Evolutionary conservation across 92 coral and sea anemone genomes (phyloP).

Genomic region (Heliopora coerulea): DNA sequence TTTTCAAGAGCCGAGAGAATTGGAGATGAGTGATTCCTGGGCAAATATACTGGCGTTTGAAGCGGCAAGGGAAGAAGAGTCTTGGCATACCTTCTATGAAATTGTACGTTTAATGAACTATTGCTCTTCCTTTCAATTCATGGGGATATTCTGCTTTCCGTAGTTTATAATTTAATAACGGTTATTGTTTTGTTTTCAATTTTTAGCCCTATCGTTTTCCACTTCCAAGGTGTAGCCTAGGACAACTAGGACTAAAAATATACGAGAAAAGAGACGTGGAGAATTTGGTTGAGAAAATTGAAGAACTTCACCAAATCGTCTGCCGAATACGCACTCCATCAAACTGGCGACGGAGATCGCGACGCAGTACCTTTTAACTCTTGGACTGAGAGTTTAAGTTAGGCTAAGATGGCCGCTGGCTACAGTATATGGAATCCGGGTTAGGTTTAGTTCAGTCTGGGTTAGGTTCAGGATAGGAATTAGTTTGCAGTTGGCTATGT

Average conservation of each 20-base stretch:
- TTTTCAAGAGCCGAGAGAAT: background rate
- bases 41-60: background rate
- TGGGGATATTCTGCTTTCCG: no score
- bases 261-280: background rate
- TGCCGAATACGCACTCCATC: background rate
- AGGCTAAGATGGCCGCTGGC: no score
- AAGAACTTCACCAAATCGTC: constrained; percentile 1
- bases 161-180: no score
- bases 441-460: no score
- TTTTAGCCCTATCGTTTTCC: background rate
- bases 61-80: background rate
- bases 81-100: background rate
- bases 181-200: background rate
- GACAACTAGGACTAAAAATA: background rate
- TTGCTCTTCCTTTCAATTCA: no score
- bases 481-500: no score
- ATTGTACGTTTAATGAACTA: no score
- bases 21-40: background rate
- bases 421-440: no score
- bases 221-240: background rate
- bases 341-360: background rate
- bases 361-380: background rate
- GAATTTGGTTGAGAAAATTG: background rate
- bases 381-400: no score
- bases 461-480: no score